These are phyloP conservation scores for Centropus unirufus DNA, from an alignment of 2,113 vertebrate species.

Conservation along the genomic window DNA sequence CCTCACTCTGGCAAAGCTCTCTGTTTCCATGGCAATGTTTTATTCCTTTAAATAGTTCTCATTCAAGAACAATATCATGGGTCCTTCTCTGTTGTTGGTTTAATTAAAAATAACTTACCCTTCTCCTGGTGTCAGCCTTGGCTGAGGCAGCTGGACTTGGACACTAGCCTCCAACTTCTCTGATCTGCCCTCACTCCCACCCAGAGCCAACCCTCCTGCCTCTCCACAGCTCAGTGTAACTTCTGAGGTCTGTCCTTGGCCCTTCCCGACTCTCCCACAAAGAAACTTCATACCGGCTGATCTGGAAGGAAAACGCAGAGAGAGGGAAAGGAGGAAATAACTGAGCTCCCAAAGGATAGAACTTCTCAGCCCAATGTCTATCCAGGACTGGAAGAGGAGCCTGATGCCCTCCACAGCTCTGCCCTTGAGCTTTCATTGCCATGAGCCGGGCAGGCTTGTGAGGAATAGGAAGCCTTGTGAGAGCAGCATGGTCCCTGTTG, in stretches of 20 bases:
- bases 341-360: not conserved
- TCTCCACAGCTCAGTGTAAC: not conserved
- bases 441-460: not conserved
- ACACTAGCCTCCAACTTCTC: not conserved
- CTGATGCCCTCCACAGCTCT: not conserved
- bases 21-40: constrained; percentile 52
- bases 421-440: not conserved
- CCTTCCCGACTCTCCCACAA: not conserved
- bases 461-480: not conserved
- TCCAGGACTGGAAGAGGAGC: not conserved
- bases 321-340: not conserved
- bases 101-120: constrained; percentile 60
- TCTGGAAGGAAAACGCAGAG: not conserved
- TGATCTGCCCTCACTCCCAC: accelerated
- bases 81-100: constrained; percentile 44
- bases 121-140: not conserved
- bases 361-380: accelerated
- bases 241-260: not conserved
- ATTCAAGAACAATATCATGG: constrained; percentile 62
- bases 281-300: not conserved
- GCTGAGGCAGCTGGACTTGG: not conserved
- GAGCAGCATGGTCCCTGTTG: not conserved
- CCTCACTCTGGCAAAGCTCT: constrained; percentile 31
- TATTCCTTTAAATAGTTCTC: constrained; percentile 65
- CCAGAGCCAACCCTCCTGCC: not conserved